Evolutionary conservation across 2,797 vertebrate genomes (phyloP), one percentile per base, ranked within the genome.

Genomic region (Jordanella pulchra): DNA sequence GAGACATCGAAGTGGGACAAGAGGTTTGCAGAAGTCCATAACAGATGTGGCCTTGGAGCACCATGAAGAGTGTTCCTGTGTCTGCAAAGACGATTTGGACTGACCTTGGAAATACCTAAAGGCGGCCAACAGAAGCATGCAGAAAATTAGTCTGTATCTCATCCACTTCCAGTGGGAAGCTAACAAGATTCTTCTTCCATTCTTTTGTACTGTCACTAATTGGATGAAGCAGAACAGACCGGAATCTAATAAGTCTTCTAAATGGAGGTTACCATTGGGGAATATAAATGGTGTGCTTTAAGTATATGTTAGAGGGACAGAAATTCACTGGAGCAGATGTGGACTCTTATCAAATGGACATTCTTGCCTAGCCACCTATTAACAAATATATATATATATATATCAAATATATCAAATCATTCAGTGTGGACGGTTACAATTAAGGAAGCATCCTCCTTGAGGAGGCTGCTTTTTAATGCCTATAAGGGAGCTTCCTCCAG

Each of bases 61-160:
- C 90, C 98, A 99, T 0, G 98, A 99, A 81, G 97, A 97, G 87
- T 99, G 98, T 80, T 91, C 94, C 93, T 99, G 98, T 86, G 94
- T 96, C 79, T 99, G 98, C 89, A 95, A 95, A 92, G 96, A 96
- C 72, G 95, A 94, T 93, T 87, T 87, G 3, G 95, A 95, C 92
- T 97, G 95, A 90, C 73, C 84, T 82, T 78, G 25, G 53, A 89
- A 75, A 65, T 55, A 67, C 76, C 55, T 71, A 54, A 79, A 25
- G 83, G 42, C 78, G 67, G 78, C 72, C 83, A 77, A 80, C 72
- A 27, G 77, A 85, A 58, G 72, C 65, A 76, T 21, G 35, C 55
- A 18, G 77, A 80, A 89, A 53, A 10, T 76, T 75, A 71, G 45
- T 82, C 78, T 76, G 66, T 71, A 71, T 85, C 76, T 82, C 83